Evolutionary conservation across 2,113 vertebrate genomes (phyloP), one percentile per base, ranked within the genome.

Genomic region (Eira barbara): DNA sequence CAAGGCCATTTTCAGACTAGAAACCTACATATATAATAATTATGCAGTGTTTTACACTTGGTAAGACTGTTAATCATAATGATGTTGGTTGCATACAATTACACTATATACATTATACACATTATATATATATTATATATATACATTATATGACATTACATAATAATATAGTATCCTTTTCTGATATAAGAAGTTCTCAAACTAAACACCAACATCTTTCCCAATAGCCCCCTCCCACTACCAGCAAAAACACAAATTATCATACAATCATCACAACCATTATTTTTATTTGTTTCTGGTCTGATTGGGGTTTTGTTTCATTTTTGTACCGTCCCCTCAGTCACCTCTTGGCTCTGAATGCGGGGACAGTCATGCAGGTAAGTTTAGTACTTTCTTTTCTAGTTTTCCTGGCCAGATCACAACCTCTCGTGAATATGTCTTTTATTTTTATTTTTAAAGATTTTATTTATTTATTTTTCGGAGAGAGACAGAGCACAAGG

Each of bases 291-390:
- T 52, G 10, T 29, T 71, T 86, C 11, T 34, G 65, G 25, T 61
- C 27, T 34, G 49, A 9, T 31, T 36, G 7, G 5, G 21, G 61
- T 86, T 45, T 55, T 55, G 31, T 29, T 42, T 59, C 57, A 21
- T 15, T 83, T 88, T 6, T 21, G 23, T 34, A 31, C 2, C 3
- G 2, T 47, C 55, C 17, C 23, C 21, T 55, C 8, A 4, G 18
- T 27, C 12, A 21, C 31, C 5, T 61, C 29, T 61, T 55, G 6
- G 52, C 67, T 55, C 52, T 49, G 42, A 67, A 57, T 8, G 36
- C 0, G 4, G 10, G 23, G 15, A 17, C 0, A 1, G 13, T 10
- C 52, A 25, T 20, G 20, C 0, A 4, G 13, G 36, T 2, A 4
- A 3, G 45, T 36, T 17, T 14, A 13, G 20, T 69, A 21, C 3